A percentile compares a stretch with the other conserved stretches of the same genome.
Conservation (phyloP, 1,140 invertebrate species). For the Brachionus calyciflorus region DNA sequence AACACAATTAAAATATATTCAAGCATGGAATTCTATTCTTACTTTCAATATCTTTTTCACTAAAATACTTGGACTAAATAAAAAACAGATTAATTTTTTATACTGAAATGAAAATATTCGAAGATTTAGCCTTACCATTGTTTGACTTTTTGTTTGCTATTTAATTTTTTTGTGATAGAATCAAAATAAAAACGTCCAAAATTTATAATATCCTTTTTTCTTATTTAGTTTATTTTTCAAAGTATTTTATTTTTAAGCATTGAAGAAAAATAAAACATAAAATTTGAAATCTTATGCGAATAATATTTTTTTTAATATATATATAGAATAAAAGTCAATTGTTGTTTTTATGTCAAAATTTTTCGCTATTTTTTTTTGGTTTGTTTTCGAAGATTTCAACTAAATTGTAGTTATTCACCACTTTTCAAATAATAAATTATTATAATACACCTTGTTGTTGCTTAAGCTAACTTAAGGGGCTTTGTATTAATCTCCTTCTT, state of each 20-base stretch:
- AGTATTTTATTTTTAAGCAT: not conserved
- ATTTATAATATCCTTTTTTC: too few species aligned
- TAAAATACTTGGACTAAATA: slow-evolving; percentile 45
- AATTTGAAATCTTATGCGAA: not conserved
- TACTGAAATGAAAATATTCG: not conserved
- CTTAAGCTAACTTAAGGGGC: too few species aligned
- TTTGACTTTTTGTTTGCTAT: too few species aligned
- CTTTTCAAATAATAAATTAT: slow-evolving; percentile 20
- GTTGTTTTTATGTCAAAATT: slow-evolving; percentile 23
- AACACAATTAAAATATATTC: not conserved
- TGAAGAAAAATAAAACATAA: not conserved
- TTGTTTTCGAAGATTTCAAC: too few species aligned
- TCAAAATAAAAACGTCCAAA: too few species aligned
- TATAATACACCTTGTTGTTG: not conserved
- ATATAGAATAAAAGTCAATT: slow-evolving; percentile 41
- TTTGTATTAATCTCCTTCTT: too few species aligned
- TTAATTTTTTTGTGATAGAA: too few species aligned
- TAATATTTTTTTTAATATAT: too few species aligned
- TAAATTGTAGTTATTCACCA: not conserved
- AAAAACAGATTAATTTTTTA: not conserved
- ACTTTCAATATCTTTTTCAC: slow-evolving; percentile 47
- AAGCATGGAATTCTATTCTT: not conserved
- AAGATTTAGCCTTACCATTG: slow-evolving; percentile 10
- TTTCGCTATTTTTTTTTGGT: too few species aligned
- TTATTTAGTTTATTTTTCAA: not conserved